phyloP scores from a whole-genome alignment of 1,140 invertebrate species.

The Teleogryllus occipitalis region DNA sequence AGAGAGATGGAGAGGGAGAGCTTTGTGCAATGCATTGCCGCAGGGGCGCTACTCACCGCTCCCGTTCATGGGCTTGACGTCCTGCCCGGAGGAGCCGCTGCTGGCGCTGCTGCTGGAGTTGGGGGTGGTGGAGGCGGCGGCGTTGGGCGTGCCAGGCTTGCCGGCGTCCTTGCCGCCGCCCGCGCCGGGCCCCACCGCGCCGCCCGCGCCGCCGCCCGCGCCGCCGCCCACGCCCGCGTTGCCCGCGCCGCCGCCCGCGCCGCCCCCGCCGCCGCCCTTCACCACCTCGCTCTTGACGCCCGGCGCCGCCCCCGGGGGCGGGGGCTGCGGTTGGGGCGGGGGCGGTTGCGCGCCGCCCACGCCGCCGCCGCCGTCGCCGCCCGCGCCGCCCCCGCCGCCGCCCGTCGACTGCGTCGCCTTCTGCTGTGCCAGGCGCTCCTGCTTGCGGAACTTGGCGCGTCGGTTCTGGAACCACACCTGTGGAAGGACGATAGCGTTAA shows the following conservation, averaged over 20 bases:
- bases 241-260: slow-evolving; percentile 10
- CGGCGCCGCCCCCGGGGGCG: not conserved
- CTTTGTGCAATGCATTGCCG: too few species aligned
- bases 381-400: slow-evolving; percentile 14
- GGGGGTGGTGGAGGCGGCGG: slow-evolving; percentile 38
- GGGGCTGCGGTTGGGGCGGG: not conserved
- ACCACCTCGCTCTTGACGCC: slow-evolving; percentile 19
- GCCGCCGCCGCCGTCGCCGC: not conserved
- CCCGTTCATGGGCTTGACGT: slow-evolving; percentile 39
- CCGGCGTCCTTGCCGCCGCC: slow-evolving; percentile 22
- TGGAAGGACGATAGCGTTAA: slow-evolving; percentile 28
- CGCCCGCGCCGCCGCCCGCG: not conserved
- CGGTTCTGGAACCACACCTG: slow-evolving; percentile 95
- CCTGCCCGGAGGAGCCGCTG: slow-evolving; percentile 17
- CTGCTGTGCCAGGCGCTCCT: slow-evolving; percentile 69
- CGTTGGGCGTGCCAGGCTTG: slow-evolving; percentile 38
- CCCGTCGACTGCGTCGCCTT: slow-evolving; percentile 38
- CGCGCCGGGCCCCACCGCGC: slow-evolving; percentile 13
- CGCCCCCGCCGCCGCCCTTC: slow-evolving; percentile 29
- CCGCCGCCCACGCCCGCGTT: slow-evolving; percentile 14
- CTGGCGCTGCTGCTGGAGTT: slow-evolving; percentile 31
- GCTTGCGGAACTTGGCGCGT: slow-evolving; percentile 85
- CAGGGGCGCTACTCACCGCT: slow-evolving; percentile 19
- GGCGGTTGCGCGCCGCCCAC: slow-evolving; percentile 9
- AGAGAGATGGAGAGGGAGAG: too few species aligned